These are phyloP conservation scores for Himalopsyche kuldschensis DNA, from an alignment of 2,888 invertebrate species.

Conservation along the genomic window DNA sequence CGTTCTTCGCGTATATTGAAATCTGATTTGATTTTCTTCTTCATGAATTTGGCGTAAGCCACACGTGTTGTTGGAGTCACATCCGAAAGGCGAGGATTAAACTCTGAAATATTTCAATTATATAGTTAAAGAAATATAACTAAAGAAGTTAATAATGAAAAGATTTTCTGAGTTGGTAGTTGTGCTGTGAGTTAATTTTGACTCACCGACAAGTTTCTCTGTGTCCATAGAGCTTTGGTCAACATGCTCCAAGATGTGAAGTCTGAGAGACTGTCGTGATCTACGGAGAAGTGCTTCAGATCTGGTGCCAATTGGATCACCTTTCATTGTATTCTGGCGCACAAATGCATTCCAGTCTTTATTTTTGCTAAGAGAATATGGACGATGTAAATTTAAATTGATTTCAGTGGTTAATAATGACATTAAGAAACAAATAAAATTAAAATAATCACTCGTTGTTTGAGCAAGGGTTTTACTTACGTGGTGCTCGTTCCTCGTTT, in stretches of 20 bases:
- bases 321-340: conserved; percentile 66
- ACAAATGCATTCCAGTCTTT: conserved; percentile 87
- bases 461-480: conserved; percentile 33
- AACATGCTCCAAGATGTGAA: conserved; percentile 70
- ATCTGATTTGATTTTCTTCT: conserved; percentile 67
- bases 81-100: conserved; percentile 76
- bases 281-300: conserved; percentile 66
- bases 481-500: conserved; percentile 55
- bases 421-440: background rate
- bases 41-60: conserved; percentile 88
- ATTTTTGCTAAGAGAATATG: conserved; percentile 53
- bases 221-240: conserved; percentile 70
- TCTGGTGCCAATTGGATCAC: conserved; percentile 79
- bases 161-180: no score
- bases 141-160: no score
- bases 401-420: no score
- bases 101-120: conserved; percentile 57
- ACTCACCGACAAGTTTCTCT: conserved; percentile 68
- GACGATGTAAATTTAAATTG: background rate
- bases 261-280: conserved; percentile 71
- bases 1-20: conserved; percentile 45
- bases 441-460: no score
- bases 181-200: background rate
- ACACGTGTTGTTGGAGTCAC: conserved; percentile 78
- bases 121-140: no score